Evolutionary conservation across 1,140 invertebrate genomes (phyloP).

Genomic region (Drosophila pandora): DNA sequence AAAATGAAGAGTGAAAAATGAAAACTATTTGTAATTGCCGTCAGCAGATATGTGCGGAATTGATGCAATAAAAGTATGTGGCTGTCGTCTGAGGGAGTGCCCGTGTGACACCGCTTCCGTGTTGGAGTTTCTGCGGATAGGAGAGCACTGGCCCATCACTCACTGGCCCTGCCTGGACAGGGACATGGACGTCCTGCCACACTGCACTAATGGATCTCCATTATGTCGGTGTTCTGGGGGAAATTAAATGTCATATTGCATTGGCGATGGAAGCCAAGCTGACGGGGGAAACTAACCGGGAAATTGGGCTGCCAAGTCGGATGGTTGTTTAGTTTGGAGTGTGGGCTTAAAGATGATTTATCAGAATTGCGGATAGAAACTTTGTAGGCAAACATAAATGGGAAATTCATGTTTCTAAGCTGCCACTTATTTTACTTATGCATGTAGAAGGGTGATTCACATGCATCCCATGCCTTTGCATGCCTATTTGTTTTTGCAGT

Average conservation of each 20-base stretch:
- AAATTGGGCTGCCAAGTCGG: slow-evolving; percentile 23
- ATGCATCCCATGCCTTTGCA: neutral
- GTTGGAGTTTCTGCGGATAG: neutral
- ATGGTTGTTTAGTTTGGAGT: slow-evolving; percentile 3
- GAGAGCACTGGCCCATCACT: slow-evolving; percentile 19
- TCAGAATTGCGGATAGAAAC: neutral
- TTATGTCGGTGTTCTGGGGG: slow-evolving; percentile 28
- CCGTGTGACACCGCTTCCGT: slow-evolving; percentile 2
- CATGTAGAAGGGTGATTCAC: neutral
- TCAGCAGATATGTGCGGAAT: slow-evolving; percentile 19
- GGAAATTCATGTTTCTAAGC: neutral
- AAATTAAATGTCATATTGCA: slow-evolving; percentile 60
- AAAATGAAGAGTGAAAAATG: slow-evolving; percentile 15
- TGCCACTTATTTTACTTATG: too few species aligned
- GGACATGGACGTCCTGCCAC: slow-evolving; percentile 15
- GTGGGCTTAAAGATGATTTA: neutral
- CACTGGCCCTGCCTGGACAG: slow-evolving; percentile 3
- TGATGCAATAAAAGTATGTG: slow-evolving; percentile 4
- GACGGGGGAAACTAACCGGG: slow-evolving; percentile 13
- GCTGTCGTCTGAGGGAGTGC: neutral
- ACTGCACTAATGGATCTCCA: slow-evolving; percentile 43
- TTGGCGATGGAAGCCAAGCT: slow-evolving; percentile 17
- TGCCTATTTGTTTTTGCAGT: slow-evolving; percentile 1
- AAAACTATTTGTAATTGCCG: slow-evolving; percentile 39
- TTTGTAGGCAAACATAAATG: neutral